Conservation (phyloP, 1,140 invertebrate genomes). For the Pogonognathellus flavescens region DNA sequence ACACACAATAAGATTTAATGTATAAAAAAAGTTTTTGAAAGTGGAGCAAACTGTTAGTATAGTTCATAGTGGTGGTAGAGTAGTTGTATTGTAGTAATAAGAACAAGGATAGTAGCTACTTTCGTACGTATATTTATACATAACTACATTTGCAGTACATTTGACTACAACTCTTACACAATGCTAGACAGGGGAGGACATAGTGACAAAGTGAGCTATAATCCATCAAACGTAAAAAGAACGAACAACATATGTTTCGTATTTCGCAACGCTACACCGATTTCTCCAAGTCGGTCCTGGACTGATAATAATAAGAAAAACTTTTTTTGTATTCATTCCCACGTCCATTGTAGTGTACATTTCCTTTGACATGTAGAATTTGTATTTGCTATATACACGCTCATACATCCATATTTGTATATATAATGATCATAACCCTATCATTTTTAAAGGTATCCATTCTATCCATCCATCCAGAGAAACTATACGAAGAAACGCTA, state of each 20-base stretch:
- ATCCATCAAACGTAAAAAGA: slow-evolving; percentile 42
- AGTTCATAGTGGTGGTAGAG: not conserved
- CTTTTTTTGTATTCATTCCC: slow-evolving; percentile 28
- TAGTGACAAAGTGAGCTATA: slow-evolving; percentile 40
- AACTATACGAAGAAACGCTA: too few relatives aligned
- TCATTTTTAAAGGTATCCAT: too few relatives aligned
- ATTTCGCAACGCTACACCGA: slow-evolving; percentile 19
- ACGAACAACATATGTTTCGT: slow-evolving; percentile 38
- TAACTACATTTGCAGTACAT: slow-evolving; percentile 2
- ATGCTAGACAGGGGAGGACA: slow-evolving; percentile 37
- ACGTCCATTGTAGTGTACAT: slow-evolving; percentile 9
- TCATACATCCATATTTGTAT: too few relatives aligned
- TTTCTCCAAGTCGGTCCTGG: slow-evolving; percentile 25
- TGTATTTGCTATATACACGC: not conserved
- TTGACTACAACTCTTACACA: slow-evolving; percentile 8
- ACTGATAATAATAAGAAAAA: slow-evolving; percentile 37
- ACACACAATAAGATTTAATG: too few relatives aligned
- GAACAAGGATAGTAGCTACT: not conserved
- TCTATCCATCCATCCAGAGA: too few relatives aligned
- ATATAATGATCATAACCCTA: too few relatives aligned
- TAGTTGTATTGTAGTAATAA: not conserved
- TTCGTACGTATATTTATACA: not conserved
- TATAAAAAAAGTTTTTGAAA: slow-evolving; percentile 12
- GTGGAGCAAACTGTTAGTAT: not conserved
- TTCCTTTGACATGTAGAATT: slow-evolving; percentile 3